These are phyloP conservation scores for Axea sp. DNA, from an alignment of 2,888 invertebrate genomes.

Conservation along the genomic window DNA sequence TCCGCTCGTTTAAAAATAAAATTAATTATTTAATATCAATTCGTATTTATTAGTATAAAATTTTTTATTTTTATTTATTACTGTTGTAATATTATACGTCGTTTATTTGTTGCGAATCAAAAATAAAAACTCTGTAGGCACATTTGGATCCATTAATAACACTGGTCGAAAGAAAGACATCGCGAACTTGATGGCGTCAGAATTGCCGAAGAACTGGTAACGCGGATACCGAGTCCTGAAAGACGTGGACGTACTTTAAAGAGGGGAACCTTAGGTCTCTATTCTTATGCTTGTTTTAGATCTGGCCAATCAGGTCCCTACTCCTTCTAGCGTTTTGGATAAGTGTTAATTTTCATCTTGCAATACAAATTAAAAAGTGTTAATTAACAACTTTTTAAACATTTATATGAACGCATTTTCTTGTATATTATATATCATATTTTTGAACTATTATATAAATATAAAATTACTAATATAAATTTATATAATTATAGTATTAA, in stretches of 20 bases:
- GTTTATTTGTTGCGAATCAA: neutral
- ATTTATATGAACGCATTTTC: too few relatives aligned
- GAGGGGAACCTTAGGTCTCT: constrained; percentile 68
- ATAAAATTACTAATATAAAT: too few relatives aligned
- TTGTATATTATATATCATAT: too few relatives aligned
- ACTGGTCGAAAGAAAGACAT: constrained; percentile 53
- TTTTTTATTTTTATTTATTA: too few relatives aligned
- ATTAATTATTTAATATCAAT: too few relatives aligned
- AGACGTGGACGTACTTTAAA: constrained; percentile 69
- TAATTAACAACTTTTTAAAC: constrained; percentile 38
- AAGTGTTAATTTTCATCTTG: constrained; percentile 55
- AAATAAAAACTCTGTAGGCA: constrained; percentile 1
- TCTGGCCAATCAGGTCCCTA: constrained; percentile 55
- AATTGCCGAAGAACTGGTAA: constrained; percentile 74
- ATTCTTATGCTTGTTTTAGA: constrained; percentile 66
- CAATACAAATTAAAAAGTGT: constrained; percentile 44
- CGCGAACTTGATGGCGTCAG: constrained; percentile 66
- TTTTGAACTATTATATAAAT: too few relatives aligned
- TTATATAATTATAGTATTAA: too few relatives aligned
- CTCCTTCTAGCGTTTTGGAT: constrained; percentile 26
- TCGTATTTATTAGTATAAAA: too few relatives aligned
- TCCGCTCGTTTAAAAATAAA: too few relatives aligned
- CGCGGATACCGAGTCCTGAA: constrained; percentile 70
- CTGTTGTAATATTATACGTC: too few relatives aligned
- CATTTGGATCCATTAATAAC: constrained; percentile 7